phyloP scores from a whole-genome alignment of 1,140 invertebrate genomes.

The Yoshiicerus persimilis region DNA sequence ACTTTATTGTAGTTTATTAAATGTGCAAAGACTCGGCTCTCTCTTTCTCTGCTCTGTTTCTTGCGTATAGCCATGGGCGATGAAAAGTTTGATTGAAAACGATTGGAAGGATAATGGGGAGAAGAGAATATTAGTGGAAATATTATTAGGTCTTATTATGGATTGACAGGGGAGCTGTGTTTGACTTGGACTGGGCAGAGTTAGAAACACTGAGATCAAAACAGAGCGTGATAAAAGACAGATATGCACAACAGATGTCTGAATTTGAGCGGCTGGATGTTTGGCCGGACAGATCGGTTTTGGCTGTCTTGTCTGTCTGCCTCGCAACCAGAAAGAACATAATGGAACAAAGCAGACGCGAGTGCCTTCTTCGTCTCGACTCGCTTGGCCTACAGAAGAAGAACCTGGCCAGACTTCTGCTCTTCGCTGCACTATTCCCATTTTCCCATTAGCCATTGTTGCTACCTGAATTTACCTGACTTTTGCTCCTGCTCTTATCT shows the following conservation, averaged over 20 bases:
- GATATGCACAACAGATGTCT: not conserved
- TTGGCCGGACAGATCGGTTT: not conserved
- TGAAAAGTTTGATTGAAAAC: not conserved
- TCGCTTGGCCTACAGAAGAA: not conserved
- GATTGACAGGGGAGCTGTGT: not conserved
- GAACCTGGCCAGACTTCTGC: not conserved
- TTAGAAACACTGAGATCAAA: not conserved
- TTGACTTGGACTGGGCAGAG: not conserved
- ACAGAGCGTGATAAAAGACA: not conserved
- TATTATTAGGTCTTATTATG: not conserved
- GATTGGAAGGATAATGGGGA: not conserved
- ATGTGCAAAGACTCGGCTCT: not conserved
- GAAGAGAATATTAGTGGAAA: not conserved
- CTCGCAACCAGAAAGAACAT: not conserved
- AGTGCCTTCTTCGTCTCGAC: not conserved
- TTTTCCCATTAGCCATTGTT: not conserved
- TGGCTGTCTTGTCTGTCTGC: not conserved
- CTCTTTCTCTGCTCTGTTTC: slow-evolving; percentile 11
- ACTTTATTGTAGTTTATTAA: not conserved
- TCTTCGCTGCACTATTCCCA: not conserved
- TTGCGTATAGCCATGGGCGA: not conserved
- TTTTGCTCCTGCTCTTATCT: not conserved
- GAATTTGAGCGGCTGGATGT: not conserved
- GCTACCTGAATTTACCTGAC: not conserved
- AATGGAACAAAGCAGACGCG: not conserved